Evolutionary conservation across 2,888 invertebrate genomes (phyloP).

Genomic region (Drosophila niveifrons): DNA sequence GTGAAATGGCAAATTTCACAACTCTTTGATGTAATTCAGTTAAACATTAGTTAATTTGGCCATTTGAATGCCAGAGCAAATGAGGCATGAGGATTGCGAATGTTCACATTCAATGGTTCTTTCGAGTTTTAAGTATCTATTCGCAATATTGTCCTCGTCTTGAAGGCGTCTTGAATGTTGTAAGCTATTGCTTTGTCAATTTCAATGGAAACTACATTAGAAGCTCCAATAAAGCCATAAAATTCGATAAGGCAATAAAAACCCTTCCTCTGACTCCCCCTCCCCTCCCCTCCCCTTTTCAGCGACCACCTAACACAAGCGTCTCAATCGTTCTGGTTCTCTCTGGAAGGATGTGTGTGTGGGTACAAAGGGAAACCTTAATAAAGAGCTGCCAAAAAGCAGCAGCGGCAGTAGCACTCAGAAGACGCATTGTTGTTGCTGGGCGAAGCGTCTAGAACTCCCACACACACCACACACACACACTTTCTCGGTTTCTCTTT

Average conservation of each 20-base stretch:
- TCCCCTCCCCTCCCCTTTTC: too few relatives aligned
- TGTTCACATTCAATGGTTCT: conserved; percentile 1
- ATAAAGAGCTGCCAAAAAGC: conserved; percentile 76
- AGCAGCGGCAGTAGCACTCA: conserved; percentile 24
- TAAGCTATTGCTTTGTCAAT: conserved; percentile 46
- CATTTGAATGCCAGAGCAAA: not conserved
- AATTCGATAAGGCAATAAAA: conserved; percentile 73
- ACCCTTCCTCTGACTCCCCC: conserved; percentile 9
- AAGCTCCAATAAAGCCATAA: conserved; percentile 72
- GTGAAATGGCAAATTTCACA: not conserved
- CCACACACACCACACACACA: conserved; percentile 32
- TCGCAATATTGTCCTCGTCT: conserved; percentile 27
- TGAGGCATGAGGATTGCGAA: not conserved
- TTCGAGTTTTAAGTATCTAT: conserved; percentile 17
- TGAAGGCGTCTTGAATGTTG: conserved; percentile 16
- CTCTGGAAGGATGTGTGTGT: not conserved
- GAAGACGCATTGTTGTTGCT: conserved; percentile 60
- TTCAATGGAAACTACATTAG: conserved; percentile 56
- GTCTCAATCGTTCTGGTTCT: not conserved
- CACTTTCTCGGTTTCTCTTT: conserved; percentile 21
- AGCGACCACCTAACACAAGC: too few relatives aligned
- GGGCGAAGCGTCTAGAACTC: conserved; percentile 54
- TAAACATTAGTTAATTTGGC: conserved; percentile 13
- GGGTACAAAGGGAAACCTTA: conserved; percentile 55
- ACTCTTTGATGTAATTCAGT: conserved; percentile 12